These are phyloP conservation scores for Donacobius atricapilla DNA, from an alignment of 2,113 vertebrate genomes.

Conservation along the genomic window DNA sequence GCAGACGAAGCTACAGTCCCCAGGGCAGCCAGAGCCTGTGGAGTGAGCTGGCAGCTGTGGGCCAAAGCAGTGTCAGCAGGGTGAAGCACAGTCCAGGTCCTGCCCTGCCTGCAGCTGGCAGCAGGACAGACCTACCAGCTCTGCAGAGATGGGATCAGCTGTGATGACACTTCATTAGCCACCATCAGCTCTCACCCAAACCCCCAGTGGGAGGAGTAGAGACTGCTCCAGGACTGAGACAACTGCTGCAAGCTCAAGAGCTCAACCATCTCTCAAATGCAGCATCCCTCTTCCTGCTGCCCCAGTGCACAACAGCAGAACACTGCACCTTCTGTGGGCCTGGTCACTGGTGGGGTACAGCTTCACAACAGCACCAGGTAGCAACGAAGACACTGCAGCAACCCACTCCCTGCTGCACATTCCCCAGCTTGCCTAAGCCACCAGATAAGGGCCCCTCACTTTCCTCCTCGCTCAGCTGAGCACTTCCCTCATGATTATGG, in stretches of 20 bases:
- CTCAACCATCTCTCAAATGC: not conserved
- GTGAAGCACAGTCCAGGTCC: not conserved
- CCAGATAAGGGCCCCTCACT: not conserved
- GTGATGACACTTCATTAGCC: not conserved
- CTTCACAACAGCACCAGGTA: not conserved
- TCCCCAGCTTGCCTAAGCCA: not conserved
- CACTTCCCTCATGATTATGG: not conserved
- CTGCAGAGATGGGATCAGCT: not conserved
- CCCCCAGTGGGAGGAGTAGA: not conserved
- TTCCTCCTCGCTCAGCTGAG: not conserved
- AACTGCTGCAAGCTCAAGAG: not conserved
- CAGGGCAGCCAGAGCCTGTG: not conserved
- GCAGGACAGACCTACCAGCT: not conserved
- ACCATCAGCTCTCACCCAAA: not conserved
- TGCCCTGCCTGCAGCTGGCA: not conserved
- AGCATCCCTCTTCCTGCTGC: not conserved
- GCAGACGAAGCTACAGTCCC: not conserved
- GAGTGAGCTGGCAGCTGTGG: not conserved
- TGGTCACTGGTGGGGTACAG: fast-evolving
- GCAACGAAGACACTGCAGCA: not conserved
- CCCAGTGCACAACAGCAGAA: not conserved
- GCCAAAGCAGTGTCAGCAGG: not conserved
- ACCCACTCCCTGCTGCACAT: not conserved
- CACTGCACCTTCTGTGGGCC: not conserved
- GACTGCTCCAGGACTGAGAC: not conserved